Evolutionary conservation across 2,888 invertebrate species (phyloP).

Genomic region (Platynereis dumerilii): DNA sequence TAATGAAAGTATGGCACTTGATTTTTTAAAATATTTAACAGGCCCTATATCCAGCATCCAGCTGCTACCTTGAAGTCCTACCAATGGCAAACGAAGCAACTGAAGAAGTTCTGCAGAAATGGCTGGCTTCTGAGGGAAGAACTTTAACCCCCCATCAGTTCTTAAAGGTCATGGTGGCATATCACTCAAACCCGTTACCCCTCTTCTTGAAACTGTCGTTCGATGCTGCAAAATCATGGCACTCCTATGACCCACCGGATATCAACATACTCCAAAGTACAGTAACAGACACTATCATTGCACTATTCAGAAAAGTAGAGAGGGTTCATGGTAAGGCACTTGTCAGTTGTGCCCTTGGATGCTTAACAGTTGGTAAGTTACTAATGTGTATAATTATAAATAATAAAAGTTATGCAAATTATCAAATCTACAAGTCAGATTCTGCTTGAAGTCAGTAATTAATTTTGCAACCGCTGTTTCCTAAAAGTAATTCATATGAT

Average conservation of each 20-base stretch:
- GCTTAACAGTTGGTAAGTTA: conserved; percentile 41
- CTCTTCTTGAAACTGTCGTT: conserved; percentile 52
- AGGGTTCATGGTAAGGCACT: conserved; percentile 49
- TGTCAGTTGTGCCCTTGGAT: conserved; percentile 50
- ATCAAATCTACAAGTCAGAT: too few relatives aligned
- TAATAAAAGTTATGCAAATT: too few relatives aligned
- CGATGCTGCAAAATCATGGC: conserved; percentile 52
- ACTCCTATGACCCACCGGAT: conserved; percentile 43
- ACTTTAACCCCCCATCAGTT: conserved; percentile 45
- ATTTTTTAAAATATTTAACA: background rate
- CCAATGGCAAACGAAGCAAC: conserved; percentile 36
- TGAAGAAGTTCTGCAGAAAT: conserved; percentile 47
- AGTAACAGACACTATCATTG: conserved; percentile 26
- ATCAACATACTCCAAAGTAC: conserved; percentile 42
- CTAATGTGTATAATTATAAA: too few relatives aligned
- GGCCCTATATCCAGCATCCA: conserved; percentile 21
- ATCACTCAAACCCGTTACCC: conserved; percentile 46
- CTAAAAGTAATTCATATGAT: too few relatives aligned
- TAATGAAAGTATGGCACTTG: too few relatives aligned
- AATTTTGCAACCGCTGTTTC: too few relatives aligned
- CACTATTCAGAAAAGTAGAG: conserved; percentile 42
- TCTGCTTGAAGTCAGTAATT: too few relatives aligned
- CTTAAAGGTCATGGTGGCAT: conserved; percentile 39
- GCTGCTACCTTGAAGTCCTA: conserved; percentile 22
- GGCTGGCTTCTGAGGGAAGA: conserved; percentile 42